Conservation (phyloP, 2,113 vertebrate genomes). For the Panthera tigris region DNA sequence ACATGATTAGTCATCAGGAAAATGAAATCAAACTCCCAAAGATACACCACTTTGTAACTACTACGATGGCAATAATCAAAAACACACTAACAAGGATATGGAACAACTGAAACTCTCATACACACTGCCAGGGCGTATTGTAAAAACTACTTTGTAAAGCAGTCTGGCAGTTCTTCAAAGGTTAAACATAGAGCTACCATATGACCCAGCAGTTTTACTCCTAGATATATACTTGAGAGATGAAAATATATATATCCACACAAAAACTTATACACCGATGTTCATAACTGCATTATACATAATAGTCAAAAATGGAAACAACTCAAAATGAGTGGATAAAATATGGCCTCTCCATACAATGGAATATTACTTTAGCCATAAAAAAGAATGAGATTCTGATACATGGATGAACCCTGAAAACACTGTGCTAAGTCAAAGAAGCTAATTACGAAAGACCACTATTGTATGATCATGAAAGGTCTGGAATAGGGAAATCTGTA, state of each 20-base stretch:
- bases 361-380: neutral
- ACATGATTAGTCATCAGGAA: neutral
- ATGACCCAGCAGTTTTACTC: neutral
- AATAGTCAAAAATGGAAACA: neutral
- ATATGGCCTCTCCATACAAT: neutral
- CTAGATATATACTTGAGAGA: neutral
- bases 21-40: conserved; percentile 9
- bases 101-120: neutral
- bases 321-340: neutral
- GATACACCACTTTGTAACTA: neutral
- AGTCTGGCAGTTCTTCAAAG: neutral
- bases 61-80: neutral
- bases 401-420: neutral
- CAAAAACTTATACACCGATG: neutral
- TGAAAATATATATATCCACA: neutral
- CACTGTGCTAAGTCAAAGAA: neutral
- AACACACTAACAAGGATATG: neutral
- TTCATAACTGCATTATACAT: neutral
- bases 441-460: neutral
- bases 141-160: neutral
- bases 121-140: neutral
- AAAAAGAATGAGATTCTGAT: neutral
- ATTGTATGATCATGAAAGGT: neutral
- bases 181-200: neutral
- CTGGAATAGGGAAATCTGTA: neutral